Evolutionary conservation across 1,140 invertebrate genomes (phyloP), one percentile per base, ranked within the genome.

Genomic region (Drosophila ambigua): DNA sequence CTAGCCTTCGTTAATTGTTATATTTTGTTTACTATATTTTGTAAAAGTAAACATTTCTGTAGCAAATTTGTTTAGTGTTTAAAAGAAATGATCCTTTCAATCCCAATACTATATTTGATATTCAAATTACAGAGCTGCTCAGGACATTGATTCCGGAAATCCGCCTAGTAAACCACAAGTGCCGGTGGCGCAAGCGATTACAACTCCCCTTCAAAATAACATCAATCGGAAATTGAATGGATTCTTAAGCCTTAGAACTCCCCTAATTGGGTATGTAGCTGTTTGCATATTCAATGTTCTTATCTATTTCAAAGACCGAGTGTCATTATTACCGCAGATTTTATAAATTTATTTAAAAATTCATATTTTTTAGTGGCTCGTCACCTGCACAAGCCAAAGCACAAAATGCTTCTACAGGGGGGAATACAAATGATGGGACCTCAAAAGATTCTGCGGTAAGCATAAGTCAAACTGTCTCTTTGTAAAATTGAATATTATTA

Each of bases 191-290:
- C 81, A 79, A 67, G 46, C 75, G 26, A 63, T 75, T 39, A 58
- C 84, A 8, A 87, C 75, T 48, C 90, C 85, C 26, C 46, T 91
- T 11, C 89, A 91, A 72, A 92, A 91, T 63, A 92, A 92, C 54
- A 84, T 92, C n/a, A 92, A 92, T 72, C 72, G 84, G 6, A 92
- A 93, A 62, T 79, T 95, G 20, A 96, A 96, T 89, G 96, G 95
- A 43, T 96, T 96, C 71, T 93, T 97, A 16, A 96, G 93, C 79
- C 92, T 97, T 54, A 96, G 95, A 91, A 96, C 96, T 35, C 96
- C 96, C 2, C 93, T 96, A 24, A 97, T 97, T 65, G 94, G 94
- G 95, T 95, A 82, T 93, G 82, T 76, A 59, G 16, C 15, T 24
- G 9, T 11, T 20, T 15, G 9, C 13, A 13, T 39, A 3, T 39